Evolutionary conservation across 2,888 invertebrate species (phyloP).

Genomic region (Andrena haemorrhoa): DNA sequence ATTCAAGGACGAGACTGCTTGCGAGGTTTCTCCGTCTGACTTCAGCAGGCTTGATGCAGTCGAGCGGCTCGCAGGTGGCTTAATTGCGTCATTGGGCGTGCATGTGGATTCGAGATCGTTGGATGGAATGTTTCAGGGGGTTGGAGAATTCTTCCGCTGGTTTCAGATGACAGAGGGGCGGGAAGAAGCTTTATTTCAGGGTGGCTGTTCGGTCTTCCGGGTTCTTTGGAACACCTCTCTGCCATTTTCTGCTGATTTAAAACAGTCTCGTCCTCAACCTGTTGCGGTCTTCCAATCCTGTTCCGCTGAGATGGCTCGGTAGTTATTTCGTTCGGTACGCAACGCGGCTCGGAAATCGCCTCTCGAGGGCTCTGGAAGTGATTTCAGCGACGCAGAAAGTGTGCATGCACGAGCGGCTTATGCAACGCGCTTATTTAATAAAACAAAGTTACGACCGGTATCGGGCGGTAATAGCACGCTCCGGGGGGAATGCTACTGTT

Average conservation of each 20-base stretch:
- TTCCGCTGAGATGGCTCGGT: neutral
- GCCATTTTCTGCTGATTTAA: neutral
- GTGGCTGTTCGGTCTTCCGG: too few species aligned
- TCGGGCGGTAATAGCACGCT: slow-evolving; percentile 49
- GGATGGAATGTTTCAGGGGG: too few species aligned
- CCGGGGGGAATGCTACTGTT: slow-evolving; percentile 58
- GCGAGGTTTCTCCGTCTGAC: neutral
- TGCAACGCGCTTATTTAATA: slow-evolving; percentile 56
- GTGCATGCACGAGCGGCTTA: slow-evolving; percentile 23
- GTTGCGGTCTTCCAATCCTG: neutral
- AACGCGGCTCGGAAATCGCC: slow-evolving; percentile 9
- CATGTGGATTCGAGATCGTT: too few species aligned
- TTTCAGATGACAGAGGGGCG: too few species aligned
- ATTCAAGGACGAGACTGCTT: neutral
- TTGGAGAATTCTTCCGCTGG: too few species aligned
- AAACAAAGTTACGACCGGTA: slow-evolving; percentile 55
- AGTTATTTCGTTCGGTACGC: neutral
- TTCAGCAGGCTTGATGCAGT: too few species aligned
- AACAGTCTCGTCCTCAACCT: neutral
- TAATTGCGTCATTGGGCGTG: too few species aligned
- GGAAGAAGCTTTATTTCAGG: too few species aligned
- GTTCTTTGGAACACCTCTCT: too few species aligned
- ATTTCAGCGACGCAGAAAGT: slow-evolving; percentile 44
- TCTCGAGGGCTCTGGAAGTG: slow-evolving; percentile 15
- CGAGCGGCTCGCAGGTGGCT: too few species aligned